Conservation (phyloP, 2,797 vertebrate species). For the Pseudocheirus occidentalis region DNA sequence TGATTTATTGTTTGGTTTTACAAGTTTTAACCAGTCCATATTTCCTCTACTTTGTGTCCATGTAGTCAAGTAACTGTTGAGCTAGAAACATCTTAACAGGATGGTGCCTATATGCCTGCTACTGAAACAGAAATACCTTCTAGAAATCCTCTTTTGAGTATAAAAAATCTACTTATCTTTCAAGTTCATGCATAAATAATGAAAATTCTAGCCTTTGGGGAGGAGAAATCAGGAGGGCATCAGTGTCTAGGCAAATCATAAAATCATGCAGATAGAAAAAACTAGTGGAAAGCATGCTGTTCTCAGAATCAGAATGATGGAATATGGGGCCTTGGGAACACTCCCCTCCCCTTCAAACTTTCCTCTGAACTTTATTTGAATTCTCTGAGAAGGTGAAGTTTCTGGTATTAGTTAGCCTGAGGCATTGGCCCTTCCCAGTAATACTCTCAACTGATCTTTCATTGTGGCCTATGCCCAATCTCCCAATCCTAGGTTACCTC, state of each 20-base stretch:
- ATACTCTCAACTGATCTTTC: no score
- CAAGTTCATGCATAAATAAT: conserved; percentile 1
- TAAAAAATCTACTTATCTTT: conserved; percentile 48
- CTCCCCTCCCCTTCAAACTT: no score
- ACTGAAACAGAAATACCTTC: conserved; percentile 10
- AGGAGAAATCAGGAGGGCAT: conserved; percentile 47
- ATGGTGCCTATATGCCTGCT: conserved; percentile 1
- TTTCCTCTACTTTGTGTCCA: conserved; percentile 1
- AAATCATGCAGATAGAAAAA: neutral
- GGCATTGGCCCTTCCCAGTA: no score
- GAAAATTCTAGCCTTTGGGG: conserved; percentile 48
- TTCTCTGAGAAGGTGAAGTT: no score
- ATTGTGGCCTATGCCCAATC: no score
- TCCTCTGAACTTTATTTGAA: no score
- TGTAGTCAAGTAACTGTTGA: neutral
- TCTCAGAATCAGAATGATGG: neutral
- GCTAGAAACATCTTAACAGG: neutral
- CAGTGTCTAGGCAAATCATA: conserved; percentile 45
- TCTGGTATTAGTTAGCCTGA: no score
- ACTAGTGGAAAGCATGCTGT: neutral
- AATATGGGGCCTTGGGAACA: no score
- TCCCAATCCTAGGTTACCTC: no score
- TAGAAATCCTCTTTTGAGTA: conserved; percentile 51
- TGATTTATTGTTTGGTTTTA: conserved; percentile 60
- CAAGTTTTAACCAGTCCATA: neutral